phyloP scores from a whole-genome alignment of 2,888 invertebrate genomes.

The Patella ulyssiponensis region DNA sequence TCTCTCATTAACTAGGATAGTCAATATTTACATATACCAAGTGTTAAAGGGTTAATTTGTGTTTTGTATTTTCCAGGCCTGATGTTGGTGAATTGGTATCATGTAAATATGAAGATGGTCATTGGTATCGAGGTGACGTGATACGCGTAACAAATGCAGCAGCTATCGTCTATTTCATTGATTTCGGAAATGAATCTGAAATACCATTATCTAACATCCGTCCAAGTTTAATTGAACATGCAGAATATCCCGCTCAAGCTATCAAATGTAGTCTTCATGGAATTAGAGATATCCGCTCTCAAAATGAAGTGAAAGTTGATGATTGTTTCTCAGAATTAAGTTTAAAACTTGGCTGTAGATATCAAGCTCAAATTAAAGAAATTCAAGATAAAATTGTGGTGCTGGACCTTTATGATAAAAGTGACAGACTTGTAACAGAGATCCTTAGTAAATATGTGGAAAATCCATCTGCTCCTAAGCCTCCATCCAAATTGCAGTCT shows the following conservation, averaged over 20 bases:
- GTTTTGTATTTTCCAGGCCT: conserved; percentile 31
- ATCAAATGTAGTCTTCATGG: conserved; percentile 44
- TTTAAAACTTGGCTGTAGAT: not conserved
- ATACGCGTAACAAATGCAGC: conserved; percentile 28
- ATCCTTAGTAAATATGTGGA: not conserved
- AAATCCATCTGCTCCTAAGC: not conserved
- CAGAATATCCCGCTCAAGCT: conserved; percentile 42
- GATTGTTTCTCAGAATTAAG: not conserved
- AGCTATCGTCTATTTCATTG: conserved; percentile 48
- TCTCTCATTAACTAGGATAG: not conserved
- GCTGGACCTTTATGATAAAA: not conserved
- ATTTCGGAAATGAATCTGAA: conserved; percentile 58
- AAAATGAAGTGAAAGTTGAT: conserved; percentile 16
- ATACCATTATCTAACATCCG: conserved; percentile 37
- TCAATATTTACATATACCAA: conserved; percentile 10
- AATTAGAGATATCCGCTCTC: conserved; percentile 30
- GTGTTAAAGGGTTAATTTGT: conserved; percentile 1
- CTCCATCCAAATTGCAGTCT: not conserved
- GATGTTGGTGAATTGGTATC: conserved; percentile 52
- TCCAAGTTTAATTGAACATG: conserved; percentile 29
- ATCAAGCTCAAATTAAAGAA: not conserved
- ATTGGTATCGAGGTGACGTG: conserved; percentile 57
- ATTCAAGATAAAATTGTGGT: not conserved
- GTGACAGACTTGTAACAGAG: not conserved
- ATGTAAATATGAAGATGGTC: conserved; percentile 41